phyloP scores from a whole-genome alignment of 2,113 vertebrate genomes.

The Seriola quinqueradiata region DNA sequence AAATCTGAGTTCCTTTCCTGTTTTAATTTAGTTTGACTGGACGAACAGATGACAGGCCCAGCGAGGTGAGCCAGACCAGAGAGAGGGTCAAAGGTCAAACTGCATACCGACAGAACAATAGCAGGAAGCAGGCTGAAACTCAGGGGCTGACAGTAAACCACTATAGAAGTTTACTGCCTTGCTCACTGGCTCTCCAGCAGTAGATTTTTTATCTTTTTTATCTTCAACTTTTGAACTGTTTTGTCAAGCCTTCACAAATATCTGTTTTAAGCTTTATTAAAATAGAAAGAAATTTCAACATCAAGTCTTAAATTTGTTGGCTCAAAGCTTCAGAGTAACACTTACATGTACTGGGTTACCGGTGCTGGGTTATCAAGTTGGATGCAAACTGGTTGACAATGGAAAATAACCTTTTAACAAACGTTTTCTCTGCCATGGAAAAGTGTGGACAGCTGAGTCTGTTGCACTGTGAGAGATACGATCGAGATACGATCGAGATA shows the following conservation, averaged over 20 bases:
- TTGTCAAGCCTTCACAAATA: neutral
- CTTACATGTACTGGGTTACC: too few relatives aligned
- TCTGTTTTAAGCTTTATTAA: neutral
- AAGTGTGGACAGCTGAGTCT: too few relatives aligned
- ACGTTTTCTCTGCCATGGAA: too few relatives aligned
- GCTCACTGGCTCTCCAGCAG: conserved; percentile 13
- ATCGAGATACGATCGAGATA: too few relatives aligned
- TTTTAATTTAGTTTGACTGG: conserved; percentile 22
- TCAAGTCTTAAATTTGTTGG: too few relatives aligned
- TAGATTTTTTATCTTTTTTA: neutral
- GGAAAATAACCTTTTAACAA: too few relatives aligned
- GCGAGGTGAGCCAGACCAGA: neutral
- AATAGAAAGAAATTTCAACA: too few relatives aligned
- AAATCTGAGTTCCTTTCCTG: conserved; percentile 60
- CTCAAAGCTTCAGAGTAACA: too few relatives aligned
- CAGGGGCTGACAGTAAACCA: neutral
- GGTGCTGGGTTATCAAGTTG: too few relatives aligned
- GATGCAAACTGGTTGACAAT: too few relatives aligned
- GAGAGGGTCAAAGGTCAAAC: conserved; percentile 49
- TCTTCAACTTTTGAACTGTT: neutral
- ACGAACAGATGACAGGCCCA: conserved; percentile 31
- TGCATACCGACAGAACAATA: conserved; percentile 56
- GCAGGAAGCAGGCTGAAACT: conserved; percentile 54
- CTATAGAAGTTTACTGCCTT: conserved; percentile 27
- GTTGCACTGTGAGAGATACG: too few relatives aligned